Evolutionary conservation across 1,140 invertebrate species (phyloP).

Genomic region (Penaeus indicus): DNA sequence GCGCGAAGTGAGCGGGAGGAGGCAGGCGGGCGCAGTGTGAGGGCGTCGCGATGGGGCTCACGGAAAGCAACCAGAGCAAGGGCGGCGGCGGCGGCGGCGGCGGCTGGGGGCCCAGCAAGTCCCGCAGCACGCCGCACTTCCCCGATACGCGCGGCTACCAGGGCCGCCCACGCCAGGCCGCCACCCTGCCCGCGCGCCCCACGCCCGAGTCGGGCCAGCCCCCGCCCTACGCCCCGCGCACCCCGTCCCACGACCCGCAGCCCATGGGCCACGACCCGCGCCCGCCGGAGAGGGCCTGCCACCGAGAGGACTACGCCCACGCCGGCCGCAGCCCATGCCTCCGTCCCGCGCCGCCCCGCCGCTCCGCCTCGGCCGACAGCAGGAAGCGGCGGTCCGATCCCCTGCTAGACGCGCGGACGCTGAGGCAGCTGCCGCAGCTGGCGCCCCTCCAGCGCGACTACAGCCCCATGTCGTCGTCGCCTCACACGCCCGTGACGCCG

Average conservation of each 20-base stretch:
- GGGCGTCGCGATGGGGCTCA: constrained; percentile 43
- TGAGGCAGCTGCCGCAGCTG: not conserved
- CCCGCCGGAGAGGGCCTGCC: not conserved
- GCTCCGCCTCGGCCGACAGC: constrained; percentile 51
- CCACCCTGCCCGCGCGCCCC: constrained; percentile 37
- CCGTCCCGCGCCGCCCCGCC: constrained; percentile 40
- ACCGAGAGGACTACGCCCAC: not conserved
- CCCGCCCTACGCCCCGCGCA: not conserved
- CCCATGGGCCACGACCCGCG: constrained; percentile 5
- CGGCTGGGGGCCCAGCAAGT: constrained; percentile 46
- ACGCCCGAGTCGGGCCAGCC: constrained; percentile 5
- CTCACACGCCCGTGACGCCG: not conserved
- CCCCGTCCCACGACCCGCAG: constrained; percentile 25
- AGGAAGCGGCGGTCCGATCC: constrained; percentile 19
- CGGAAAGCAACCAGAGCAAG: constrained; percentile 56
- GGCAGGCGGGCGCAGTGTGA: not conserved
- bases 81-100: constrained; percentile 7
- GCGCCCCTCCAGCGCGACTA: not conserved
- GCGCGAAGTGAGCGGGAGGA: not conserved
- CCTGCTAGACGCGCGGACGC: not conserved
- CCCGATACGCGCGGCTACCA: constrained; percentile 21
- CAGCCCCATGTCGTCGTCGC: not conserved
- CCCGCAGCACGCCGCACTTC: constrained; percentile 43
- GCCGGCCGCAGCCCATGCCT: constrained; percentile 7
- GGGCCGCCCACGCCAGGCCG: constrained; percentile 41